Percentiles rank a stretch among this genome's conserved stretches.
Evolutionary conservation across 2,797 vertebrate genomes (phyloP).

Genomic region (Sibirionetta formosa): DNA sequence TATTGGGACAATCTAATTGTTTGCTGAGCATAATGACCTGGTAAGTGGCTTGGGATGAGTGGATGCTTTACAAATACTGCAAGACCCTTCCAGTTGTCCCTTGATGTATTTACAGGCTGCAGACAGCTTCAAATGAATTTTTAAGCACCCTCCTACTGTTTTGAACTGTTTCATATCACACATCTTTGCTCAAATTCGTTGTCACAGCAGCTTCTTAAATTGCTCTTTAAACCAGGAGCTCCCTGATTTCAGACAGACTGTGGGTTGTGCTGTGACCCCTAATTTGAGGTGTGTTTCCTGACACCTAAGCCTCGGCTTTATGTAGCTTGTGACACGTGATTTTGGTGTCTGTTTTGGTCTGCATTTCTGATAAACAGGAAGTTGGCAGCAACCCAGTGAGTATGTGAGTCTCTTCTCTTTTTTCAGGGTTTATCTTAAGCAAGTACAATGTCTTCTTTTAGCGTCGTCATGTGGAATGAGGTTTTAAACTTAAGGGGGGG

Average conservation of each 20-base stretch:
- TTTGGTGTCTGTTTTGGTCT: background rate
- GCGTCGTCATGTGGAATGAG: too few species aligned
- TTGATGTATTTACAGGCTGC: background rate
- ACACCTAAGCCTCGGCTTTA: background rate
- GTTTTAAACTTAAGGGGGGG: background rate
- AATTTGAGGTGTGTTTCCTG: background rate
- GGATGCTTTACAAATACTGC: background rate
- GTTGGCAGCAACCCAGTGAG: background rate
- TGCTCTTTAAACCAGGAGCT: background rate
- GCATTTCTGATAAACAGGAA: background rate
- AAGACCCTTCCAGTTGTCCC: background rate
- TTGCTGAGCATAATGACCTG: background rate
- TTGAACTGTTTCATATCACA: background rate
- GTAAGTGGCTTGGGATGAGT: too few species aligned
- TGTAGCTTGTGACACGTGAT: background rate
- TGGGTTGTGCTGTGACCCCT: background rate
- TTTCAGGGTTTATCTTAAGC: background rate
- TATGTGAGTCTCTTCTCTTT: background rate
- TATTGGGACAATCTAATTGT: too few species aligned
- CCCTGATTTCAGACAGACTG: background rate
- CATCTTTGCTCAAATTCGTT: too few species aligned
- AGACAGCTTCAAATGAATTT: background rate
- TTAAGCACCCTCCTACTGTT: background rate
- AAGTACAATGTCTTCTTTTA: background rate
- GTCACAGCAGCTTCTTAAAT: background rate